Conservation (phyloP, 2,888 invertebrate genomes). For the Cephus nigrinus region DNA sequence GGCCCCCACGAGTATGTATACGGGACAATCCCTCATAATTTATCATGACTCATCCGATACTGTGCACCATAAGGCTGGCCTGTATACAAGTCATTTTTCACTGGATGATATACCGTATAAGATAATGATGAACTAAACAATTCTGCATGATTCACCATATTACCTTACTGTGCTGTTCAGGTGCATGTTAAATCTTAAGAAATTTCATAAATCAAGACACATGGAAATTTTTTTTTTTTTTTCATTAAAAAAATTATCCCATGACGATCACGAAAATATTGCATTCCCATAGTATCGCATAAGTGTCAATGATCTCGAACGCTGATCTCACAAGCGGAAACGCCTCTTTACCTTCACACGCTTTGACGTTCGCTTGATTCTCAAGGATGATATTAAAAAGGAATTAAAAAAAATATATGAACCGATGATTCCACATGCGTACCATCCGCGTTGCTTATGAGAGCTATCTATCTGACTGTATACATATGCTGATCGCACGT, state of each 20-base stretch:
- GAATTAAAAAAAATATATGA: not conserved
- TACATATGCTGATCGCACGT: not conserved
- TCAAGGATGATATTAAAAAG: not conserved
- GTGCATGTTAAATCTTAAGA: not conserved
- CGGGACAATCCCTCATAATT: not conserved
- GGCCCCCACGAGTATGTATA: not conserved
- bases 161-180: not conserved
- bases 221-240: no score
- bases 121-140: not conserved
- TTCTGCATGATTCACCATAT: not conserved
- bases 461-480: not conserved
- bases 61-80: not conserved
- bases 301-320: not conserved
- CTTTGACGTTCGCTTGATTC: not conserved
- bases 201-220: not conserved
- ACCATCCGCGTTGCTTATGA: not conserved
- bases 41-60: not conserved
- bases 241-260: not conserved
- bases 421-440: not conserved
- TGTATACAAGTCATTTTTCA: not conserved
- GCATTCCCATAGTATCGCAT: not conserved
- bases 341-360: not conserved
- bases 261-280: not conserved
- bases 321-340: not conserved
- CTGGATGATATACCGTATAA: not conserved